phyloP scores from a whole-genome alignment of 2,113 vertebrate species.

The Tricholaema leucomelas region DNA sequence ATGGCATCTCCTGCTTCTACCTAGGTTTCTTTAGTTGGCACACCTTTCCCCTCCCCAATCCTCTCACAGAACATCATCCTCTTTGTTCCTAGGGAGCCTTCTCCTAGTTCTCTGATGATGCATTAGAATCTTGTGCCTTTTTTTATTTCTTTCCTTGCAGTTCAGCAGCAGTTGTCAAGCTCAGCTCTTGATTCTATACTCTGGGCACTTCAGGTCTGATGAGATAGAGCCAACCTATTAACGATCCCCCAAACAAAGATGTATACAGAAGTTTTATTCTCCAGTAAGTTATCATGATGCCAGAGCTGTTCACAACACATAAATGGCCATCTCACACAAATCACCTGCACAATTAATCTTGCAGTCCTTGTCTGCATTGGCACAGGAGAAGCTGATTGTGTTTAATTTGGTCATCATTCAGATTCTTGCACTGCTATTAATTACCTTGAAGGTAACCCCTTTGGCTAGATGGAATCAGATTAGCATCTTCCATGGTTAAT shows the following conservation, averaged over 20 bases:
- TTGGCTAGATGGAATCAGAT: not conserved
- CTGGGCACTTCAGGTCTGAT: not conserved
- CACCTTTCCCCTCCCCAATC: not conserved
- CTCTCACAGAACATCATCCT: not conserved
- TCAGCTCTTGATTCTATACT: not conserved
- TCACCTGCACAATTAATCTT: not conserved
- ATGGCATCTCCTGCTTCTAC: not conserved
- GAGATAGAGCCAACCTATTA: not conserved
- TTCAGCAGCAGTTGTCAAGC: not conserved
- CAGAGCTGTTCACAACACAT: not conserved
- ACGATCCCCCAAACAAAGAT: not conserved
- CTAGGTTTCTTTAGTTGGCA: not conserved
- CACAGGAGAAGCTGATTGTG: not conserved
- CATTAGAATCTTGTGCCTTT: not conserved
- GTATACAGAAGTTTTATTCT: not conserved
- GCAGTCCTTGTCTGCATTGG: not conserved
- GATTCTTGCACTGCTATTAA: not conserved
- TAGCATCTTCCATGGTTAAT: not conserved
- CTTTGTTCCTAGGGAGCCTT: not conserved
- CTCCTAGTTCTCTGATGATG: not conserved
- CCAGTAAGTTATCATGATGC: not conserved
- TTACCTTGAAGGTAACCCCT: not conserved
- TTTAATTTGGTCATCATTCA: not conserved
- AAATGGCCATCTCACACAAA: not conserved
- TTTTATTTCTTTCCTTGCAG: not conserved